Base-by-base conservation (phyloP, 2,888 invertebrate genomes). In the Orgyia antiqua region DNA sequence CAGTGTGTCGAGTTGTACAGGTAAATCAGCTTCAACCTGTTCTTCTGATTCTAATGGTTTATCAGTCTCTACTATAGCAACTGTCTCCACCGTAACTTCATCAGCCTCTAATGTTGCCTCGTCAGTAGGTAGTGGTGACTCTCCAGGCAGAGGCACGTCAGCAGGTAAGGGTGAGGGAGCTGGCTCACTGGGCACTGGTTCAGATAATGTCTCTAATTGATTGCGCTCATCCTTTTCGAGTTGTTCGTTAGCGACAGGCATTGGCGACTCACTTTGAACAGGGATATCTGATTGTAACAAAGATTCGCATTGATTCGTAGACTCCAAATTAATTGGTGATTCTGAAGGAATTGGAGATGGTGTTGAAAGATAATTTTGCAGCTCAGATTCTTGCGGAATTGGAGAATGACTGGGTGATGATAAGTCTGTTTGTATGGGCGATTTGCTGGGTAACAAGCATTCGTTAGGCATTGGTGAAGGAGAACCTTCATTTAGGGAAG, bases 241-340 rank as follows among this genome's bases (percentile, higher is more conserved):
- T 4, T n/a, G 8, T 25, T 36, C 26, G 9, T 31, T 19, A 2
- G 39, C 37, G n/a, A 26, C 12, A 20, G 36, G 33, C 25, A 39
- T 27, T 9, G 43, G 61, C 54, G n/a, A 68, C 58, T 48, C 47
- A 3, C 33, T 25, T n/a, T 42, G 42, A 9, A 45, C 9, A 2
- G 49, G 39, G 2, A 57, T 52, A 11, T 15, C 15, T 15, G 15
- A 4, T 6, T 4, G 6, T 15, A 15, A 6, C 6, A 4, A 4
- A 6, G 4, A 4, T 15, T 15, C 15, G 6, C 4, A 4, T 4
- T 20, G n/a, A 20, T 4, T 4, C 4, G n/a, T n/a, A 6, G 15
- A 9, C 2, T 23, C 11, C 2, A 7, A 6, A 6, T 50, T 48
- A 11, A 48, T 19, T 4, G 56, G 42, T 0, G 58, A 50, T 4